Percentiles rank a stretch among this genome's conserved stretches.
These are phyloP conservation scores for Perca schrenkii DNA, from an alignment of 2,113 vertebrate species.

Conservation along the genomic window DNA sequence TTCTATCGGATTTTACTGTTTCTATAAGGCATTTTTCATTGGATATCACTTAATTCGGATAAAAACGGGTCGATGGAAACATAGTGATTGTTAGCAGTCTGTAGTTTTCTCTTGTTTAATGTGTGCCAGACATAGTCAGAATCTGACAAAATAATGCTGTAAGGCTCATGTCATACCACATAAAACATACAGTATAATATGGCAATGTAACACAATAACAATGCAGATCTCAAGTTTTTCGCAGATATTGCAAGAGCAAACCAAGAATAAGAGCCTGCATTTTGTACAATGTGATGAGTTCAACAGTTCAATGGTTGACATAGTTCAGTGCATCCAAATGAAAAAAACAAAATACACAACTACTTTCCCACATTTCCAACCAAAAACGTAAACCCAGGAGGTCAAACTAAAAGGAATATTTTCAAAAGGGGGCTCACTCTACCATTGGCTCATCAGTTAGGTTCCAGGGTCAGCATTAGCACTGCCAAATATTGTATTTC, in stretches of 20 bases:
- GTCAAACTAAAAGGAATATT: neutral
- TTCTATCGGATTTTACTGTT: no score
- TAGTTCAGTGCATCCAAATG: neutral
- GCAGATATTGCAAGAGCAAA: neutral
- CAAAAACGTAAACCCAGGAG: neutral
- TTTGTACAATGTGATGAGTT: neutral
- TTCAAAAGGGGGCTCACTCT: neutral
- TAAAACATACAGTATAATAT: neutral
- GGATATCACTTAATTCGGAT: no score
- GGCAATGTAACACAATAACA: neutral
- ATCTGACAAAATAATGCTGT: neutral
- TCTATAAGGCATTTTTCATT: no score
- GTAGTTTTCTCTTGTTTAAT: neutral
- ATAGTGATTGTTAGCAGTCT: neutral
- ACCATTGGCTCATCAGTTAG: neutral
- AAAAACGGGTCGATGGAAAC: no score
- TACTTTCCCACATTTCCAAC: neutral
- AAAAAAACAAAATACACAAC: neutral
- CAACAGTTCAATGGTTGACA: neutral
- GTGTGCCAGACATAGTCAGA: neutral
- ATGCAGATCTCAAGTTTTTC: neutral
- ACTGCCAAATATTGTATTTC: neutral
- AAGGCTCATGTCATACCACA: neutral
- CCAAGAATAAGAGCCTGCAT: neutral
- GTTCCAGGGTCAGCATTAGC: neutral